These are phyloP conservation scores for Helarctos malayanus DNA, from an alignment of 2,797 vertebrate species.

Conservation along the genomic window DNA sequence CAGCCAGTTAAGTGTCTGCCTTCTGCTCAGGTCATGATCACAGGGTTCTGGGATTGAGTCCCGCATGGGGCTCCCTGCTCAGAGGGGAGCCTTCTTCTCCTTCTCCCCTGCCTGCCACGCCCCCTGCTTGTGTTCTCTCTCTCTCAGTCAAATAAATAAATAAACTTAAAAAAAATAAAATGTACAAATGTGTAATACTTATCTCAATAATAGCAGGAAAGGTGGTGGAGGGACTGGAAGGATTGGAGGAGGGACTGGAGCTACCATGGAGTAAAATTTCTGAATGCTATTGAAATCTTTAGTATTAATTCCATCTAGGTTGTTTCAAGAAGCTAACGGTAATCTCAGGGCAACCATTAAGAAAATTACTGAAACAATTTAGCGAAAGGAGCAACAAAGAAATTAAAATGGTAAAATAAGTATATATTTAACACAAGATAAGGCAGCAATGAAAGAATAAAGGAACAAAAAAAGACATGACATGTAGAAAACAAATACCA, in stretches of 20 bases:
- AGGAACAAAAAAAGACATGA: neutral
- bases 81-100: neutral
- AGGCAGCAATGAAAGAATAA: neutral
- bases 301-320: neutral
- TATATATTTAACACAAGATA: neutral
- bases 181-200: neutral
- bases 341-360: neutral
- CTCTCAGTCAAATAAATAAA: neutral
- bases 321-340: neutral
- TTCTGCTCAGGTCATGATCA: neutral
- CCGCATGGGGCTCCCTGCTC: neutral
- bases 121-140: neutral
- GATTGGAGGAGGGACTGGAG: neutral
- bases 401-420: neutral
- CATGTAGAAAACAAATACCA: neutral
- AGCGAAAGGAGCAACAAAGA: neutral
- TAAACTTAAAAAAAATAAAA: too few relatives aligned
- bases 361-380: neutral
- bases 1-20: neutral
- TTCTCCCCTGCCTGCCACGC: neutral
- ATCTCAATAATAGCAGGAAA: neutral
- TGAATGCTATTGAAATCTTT: neutral
- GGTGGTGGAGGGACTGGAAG: neutral
- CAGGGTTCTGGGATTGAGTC: neutral
- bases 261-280: neutral